phyloP scores from a whole-genome alignment of 2,113 vertebrate genomes.

The Zosterops lateralis region DNA sequence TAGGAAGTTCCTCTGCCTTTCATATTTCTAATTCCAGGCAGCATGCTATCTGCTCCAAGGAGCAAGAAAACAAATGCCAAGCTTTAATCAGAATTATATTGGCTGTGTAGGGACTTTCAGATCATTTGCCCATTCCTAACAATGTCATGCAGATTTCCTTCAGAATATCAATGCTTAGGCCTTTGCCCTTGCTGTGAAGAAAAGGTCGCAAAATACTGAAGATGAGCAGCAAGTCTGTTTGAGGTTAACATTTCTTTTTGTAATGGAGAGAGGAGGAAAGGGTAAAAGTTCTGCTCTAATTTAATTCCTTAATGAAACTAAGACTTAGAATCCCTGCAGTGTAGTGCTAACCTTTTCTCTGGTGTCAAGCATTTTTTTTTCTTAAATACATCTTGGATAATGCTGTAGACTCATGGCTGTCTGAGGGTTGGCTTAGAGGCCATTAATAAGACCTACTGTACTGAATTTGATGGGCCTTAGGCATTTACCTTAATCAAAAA shows the following conservation, averaged over 20 bases:
- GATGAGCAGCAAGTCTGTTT: not conserved
- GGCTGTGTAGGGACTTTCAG: slow-evolving; percentile 31
- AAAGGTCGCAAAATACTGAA: slow-evolving; percentile 11
- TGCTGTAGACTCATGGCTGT: not conserved
- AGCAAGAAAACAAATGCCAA: slow-evolving; percentile 65
- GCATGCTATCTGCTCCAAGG: slow-evolving; percentile 45
- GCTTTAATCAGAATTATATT: slow-evolving; percentile 60
- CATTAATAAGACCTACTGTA: slow-evolving; percentile 15
- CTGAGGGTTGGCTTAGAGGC: not conserved
- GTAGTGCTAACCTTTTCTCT: slow-evolving; percentile 37
- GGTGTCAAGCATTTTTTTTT: slow-evolving; percentile 31
- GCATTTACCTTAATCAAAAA: not conserved
- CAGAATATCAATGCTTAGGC: slow-evolving; percentile 39
- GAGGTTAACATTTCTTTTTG: slow-evolving; percentile 20
- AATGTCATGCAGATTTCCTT: slow-evolving; percentile 24
- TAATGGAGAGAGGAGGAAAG: not conserved
- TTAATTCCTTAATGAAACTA: slow-evolving; percentile 71
- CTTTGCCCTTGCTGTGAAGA: slow-evolving; percentile 39
- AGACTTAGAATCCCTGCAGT: slow-evolving; percentile 47
- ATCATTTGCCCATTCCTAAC: slow-evolving; percentile 43
- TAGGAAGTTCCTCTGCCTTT: slow-evolving; percentile 48
- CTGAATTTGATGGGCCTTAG: not conserved
- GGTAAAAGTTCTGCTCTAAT: slow-evolving; percentile 53
- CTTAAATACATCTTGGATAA: slow-evolving; percentile 20
- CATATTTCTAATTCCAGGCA: slow-evolving; percentile 70